Conservation (phyloP, 2,888 invertebrate species). For the Marasmarcha lunaedactyla region DNA sequence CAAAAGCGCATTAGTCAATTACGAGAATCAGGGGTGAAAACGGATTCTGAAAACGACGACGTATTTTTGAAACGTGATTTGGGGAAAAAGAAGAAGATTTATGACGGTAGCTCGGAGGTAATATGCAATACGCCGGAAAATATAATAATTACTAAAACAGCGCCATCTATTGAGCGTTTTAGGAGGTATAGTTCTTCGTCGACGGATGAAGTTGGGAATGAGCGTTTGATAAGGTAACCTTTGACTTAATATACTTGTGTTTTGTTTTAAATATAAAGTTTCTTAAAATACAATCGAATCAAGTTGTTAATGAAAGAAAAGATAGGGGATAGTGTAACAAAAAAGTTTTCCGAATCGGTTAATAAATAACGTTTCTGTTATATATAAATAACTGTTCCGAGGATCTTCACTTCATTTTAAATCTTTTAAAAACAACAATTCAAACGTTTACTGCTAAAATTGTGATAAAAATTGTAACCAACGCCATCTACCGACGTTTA, state of each 20-base stretch:
- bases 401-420: too few species aligned
- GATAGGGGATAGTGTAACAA: too few species aligned
- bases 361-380: too few species aligned
- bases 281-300: too few species aligned
- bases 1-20: slow-evolving; percentile 33
- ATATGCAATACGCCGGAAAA: slow-evolving; percentile 43
- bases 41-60: slow-evolving; percentile 50
- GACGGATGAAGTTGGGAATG: slow-evolving; percentile 27
- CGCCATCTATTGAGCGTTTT: slow-evolving; percentile 48
- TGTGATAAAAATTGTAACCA: not conserved
- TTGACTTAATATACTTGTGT: slow-evolving; percentile 12
- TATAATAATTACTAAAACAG: slow-evolving; percentile 49
- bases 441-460: too few species aligned
- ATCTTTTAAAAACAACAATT: too few species aligned
- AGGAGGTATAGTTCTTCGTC: slow-evolving; percentile 37
- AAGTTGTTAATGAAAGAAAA: too few species aligned
- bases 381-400: too few species aligned
- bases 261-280: too few species aligned
- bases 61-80: slow-evolving; percentile 15
- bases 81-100: slow-evolving; percentile 6
- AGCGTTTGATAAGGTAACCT: not conserved
- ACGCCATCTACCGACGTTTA: not conserved
- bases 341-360: too few species aligned
- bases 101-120: slow-evolving; percentile 21
- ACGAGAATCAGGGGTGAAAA: slow-evolving; percentile 36